phyloP scores from a whole-genome alignment of 2,888 invertebrate species.

The Podotricha telesiphe region DNA sequence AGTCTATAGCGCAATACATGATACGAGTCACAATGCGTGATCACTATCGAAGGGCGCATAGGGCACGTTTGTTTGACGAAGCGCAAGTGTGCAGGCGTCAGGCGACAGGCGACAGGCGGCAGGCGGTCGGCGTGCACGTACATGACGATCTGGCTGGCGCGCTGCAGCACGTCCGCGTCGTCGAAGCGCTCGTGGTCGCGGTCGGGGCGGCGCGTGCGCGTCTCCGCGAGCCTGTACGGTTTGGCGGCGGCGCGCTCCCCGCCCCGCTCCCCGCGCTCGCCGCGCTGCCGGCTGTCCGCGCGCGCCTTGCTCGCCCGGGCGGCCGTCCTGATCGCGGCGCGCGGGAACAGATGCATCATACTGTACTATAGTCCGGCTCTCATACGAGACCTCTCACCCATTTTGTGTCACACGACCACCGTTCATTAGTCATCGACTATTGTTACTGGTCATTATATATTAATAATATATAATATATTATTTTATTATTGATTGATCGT shows the following conservation, averaged over 20 bases:
- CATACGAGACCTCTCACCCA: neutral
- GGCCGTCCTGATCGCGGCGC: neutral
- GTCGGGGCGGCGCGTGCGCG: slow-evolving; percentile 75
- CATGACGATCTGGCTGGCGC: slow-evolving; percentile 94
- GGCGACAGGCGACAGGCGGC: slow-evolving; percentile 40
- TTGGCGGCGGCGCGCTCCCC: slow-evolving; percentile 58
- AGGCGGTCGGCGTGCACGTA: slow-evolving; percentile 77
- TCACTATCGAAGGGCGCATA: too few relatives aligned
- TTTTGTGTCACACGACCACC: neutral
- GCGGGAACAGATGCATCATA: slow-evolving; percentile 51
- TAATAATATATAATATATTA: too few relatives aligned
- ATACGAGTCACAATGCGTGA: neutral
- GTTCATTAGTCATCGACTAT: neutral
- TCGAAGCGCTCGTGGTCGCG: slow-evolving; percentile 86
- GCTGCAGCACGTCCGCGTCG: slow-evolving; percentile 92
- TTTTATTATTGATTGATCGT: neutral
- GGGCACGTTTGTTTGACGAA: slow-evolving; percentile 37
- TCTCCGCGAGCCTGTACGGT: slow-evolving; percentile 76
- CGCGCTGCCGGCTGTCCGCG: too few relatives aligned
- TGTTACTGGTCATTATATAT: neutral
- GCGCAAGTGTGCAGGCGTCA: slow-evolving; percentile 26
- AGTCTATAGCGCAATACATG: slow-evolving; percentile 41
- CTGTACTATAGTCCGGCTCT: slow-evolving; percentile 12
- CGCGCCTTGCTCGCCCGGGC: slow-evolving; percentile 1
- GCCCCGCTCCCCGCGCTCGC: slow-evolving; percentile 65